Evolutionary conservation across 2,797 vertebrate genomes (phyloP), one percentile per base, ranked within the genome.

Genomic region (Triplophysa bombifrons): DNA sequence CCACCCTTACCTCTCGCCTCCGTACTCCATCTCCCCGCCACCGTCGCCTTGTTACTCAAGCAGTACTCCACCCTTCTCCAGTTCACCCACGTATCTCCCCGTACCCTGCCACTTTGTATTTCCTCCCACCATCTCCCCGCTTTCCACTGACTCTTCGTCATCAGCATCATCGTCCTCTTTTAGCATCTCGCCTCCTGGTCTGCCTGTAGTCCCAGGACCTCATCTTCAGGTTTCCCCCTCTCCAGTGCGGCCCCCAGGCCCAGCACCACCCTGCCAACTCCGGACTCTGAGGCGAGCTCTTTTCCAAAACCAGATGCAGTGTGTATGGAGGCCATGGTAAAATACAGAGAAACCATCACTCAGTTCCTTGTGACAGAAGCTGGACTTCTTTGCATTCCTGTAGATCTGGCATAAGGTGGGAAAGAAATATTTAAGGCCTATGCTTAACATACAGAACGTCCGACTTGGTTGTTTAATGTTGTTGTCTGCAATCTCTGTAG

Each of bases 21-120:
- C 87, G 0, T 86, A 88, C 76, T 86, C 87, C 6, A 16, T 87
- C 41, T 88, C 87, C 61, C 87, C 87, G 81, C 87, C 87, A 13
- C 86, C 87, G 3, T 88, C 87, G 17, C 88, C 87, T 48, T 83
- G 81, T 72, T 86, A 85, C 74, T 84, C 85, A 48, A 85, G 46
- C 44, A 61, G 61, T 34, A 80, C 84, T n/a, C 81, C 82, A n/a
- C 76, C 84, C 13, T 82, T 83, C 76, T 80, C 80, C 60, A 78
- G 81, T 38, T 85, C 87, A 25, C 83, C 86, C 5, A 80, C 85
- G 1, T 87, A 82, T 25, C 80, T 88, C 48, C 78, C 85, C 3
- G 61, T 86, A 3, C 83, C 87, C 66, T 82, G 84, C 80, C 82
- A 85, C 74, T 88, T 88, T 67, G 66, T 80, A 34, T 88, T 85